A percentile compares a stretch with the other conserved stretches of the same genome.
These are phyloP conservation scores for Ametastegia equiseti DNA, from an alignment of 2,888 invertebrate species.

Conservation along the genomic window DNA sequence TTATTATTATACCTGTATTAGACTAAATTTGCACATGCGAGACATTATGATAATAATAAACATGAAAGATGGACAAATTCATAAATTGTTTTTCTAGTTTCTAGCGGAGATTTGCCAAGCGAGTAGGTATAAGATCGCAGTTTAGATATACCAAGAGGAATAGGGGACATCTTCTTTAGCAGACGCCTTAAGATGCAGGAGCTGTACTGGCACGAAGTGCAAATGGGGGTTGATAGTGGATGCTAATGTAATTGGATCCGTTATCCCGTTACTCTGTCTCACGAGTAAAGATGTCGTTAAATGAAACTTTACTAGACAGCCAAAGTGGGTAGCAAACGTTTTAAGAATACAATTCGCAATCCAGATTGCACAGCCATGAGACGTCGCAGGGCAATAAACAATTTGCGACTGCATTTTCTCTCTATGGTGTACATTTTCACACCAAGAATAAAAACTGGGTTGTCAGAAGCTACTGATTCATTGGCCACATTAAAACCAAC, in stretches of 20 bases:
- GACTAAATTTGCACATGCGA: no score
- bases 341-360: conserved; percentile 10
- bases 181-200: conserved; percentile 35
- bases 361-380: conserved; percentile 18
- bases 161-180: conserved; percentile 26
- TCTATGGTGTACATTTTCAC: neutral
- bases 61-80: neutral
- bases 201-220: conserved; percentile 36
- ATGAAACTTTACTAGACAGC: conserved; percentile 20
- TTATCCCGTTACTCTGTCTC: conserved; percentile 40
- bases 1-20: no score
- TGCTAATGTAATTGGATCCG: conserved; percentile 38
- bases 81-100: neutral
- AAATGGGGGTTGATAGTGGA: conserved; percentile 37
- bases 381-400: conserved; percentile 22
- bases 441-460: neutral
- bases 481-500: neutral
- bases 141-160: neutral
- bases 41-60: neutral
- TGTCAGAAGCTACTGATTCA: neutral
- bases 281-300: conserved; percentile 33
- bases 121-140: neutral
- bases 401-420: neutral
- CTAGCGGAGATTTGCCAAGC: conserved; percentile 7
- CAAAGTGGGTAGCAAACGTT: conserved; percentile 12